These are phyloP conservation scores for Melanerpes formicivorus DNA, from an alignment of 2,113 vertebrate genomes.

Conservation along the genomic window DNA sequence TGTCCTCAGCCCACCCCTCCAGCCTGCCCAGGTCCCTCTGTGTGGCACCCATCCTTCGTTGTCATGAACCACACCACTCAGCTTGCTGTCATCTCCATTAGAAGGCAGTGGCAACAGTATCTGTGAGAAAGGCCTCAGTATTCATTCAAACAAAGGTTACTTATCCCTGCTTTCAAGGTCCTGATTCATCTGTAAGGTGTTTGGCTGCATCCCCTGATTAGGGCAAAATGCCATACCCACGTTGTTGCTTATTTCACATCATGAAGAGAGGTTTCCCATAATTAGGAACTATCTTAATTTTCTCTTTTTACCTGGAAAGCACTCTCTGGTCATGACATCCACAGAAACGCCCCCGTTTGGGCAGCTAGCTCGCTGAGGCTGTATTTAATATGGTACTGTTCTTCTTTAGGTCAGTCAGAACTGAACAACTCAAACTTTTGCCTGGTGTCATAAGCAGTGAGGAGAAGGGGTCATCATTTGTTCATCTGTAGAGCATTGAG, in stretches of 20 bases:
- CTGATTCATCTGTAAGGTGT: not conserved
- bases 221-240: not conserved
- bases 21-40: no score
- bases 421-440: not conserved
- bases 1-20: no score
- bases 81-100: no score
- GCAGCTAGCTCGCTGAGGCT: not conserved
- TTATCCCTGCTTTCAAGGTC: not conserved
- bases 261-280: not conserved
- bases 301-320: not conserved
- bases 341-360: not conserved
- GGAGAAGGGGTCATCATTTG: not conserved
- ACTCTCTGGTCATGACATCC: not conserved
- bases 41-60: no score
- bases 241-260: not conserved
- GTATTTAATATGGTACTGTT: not conserved
- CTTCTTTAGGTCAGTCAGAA: not conserved
- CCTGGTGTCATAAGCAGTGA: not conserved
- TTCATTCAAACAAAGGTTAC: not conserved
- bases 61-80: no score
- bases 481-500: not conserved
- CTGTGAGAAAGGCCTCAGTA: no score
- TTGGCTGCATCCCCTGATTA: not conserved
- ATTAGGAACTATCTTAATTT: not conserved
- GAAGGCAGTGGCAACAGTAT: no score